Base-by-base conservation (phyloP, 2,888 invertebrate genomes). In the Synanthedon tipuliformis region DNA sequence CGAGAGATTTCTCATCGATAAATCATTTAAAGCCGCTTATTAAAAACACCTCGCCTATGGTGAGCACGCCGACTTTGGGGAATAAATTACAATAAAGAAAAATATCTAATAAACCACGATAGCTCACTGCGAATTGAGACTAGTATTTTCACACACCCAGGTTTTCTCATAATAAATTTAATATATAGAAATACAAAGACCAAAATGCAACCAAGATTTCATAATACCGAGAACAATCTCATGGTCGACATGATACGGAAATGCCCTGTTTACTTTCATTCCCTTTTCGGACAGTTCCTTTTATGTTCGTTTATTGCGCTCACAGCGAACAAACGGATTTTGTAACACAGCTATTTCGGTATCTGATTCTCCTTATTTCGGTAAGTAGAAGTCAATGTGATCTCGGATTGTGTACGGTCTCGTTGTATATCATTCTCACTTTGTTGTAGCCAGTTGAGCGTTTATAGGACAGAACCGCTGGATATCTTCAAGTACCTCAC, bases 271-370 rank as follows among this genome's bases (percentile, higher is more conserved):
- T 80, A 75, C 75, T 75, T 74, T 72, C 68, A 71, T 73, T 71
- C 76, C 76, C 69, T 72, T 74, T 78, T 79, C 69, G 77, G 75
- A 69, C 73, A 74, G 60, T 67, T 69, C 81, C 83, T 78, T 84
- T 80, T 75, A 77, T 66, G 81, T 66, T 61, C 65, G 71, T 78
- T 76, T 76, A 75, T 73, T 69, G 70, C 70, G 68, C 64, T 63
- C 67, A 68, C 67, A 66, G 71, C 66, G 71, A 74, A 75, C 76
- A 73, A 23, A 75, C 71, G 67, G 69, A 70, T 78, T 78, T 75
- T 74, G 79, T 77, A 80, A 77, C 71, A 58, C 55, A 54, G 62
- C 75, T 76, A 75, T 77, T 75, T 78, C 69, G 71, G 68, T 64
- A 59, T 57, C 64, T 54, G 67, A 72, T 71, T 71, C 68, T 68